Base-by-base conservation (phyloP, 2,113 vertebrate species). In the Mirza zaza region DNA sequence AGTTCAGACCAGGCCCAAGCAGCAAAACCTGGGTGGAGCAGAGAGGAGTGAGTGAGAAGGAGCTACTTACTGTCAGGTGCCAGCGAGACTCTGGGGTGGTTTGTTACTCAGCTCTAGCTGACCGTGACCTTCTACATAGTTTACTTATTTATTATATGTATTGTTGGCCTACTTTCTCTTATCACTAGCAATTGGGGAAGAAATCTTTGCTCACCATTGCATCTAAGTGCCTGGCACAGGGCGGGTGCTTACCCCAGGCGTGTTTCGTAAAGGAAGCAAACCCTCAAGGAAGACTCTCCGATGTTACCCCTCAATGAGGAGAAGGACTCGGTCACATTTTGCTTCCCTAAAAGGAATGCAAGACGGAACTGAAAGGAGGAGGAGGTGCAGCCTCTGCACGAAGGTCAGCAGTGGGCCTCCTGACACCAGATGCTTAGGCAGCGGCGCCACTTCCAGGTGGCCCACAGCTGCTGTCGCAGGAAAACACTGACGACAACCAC, bases 41-140 rank as follows among this genome's bases (percentile, higher is more conserved):
- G 14, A 88, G 21, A 42, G 34, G 11, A 4, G 6, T 27, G 8
- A 12, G 9, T 32, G 42, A 45, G 55, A 55, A 27, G 11, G 2
- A 36, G 8, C 32, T 5, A 23, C 1, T 3, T 36, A 10, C 17
- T n/a, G 29, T 48, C 68, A 57, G 5, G 25, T 48, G 20, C 45
- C 17, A 23, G 13, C 20, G 79, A 70, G 42, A 23, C 13, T 15
- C 10, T 0, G 0, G 6, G 32, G 57, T 11, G 12, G 34, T 2
- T 23, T 29, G n/a, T 23, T 25, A 48, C 36, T 27, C 25, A 36
- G 52, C 7, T 5, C 20, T 9, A 3, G 52, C 12, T 55, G 32
- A 34, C 55, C 61, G 6, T 50, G 27, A 25, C 67, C 25, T 21
- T 63, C 52, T 17, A 18, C 15, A 39, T 1, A 20, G 25, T 50